Evolutionary conservation across 2,888 invertebrate genomes (phyloP).

Genomic region (Cinara cedri): DNA sequence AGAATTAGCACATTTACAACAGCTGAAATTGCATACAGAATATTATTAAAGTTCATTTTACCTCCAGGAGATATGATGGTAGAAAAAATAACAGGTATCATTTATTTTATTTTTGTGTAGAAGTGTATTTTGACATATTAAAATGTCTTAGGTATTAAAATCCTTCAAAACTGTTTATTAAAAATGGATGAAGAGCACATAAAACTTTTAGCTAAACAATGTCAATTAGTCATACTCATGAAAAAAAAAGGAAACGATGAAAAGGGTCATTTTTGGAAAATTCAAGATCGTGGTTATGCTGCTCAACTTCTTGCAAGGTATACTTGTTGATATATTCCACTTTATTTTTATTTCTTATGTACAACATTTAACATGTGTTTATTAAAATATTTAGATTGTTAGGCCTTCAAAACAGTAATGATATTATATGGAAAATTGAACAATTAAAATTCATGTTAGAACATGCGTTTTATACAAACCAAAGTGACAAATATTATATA

Average conservation of each 20-base stretch:
- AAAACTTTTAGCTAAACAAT: slow-evolving; percentile 56
- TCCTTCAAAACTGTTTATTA: slow-evolving; percentile 43
- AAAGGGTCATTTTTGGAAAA: slow-evolving; percentile 57
- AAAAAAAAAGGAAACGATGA: slow-evolving; percentile 52
- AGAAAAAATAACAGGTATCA: slow-evolving; percentile 74
- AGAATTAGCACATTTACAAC: slow-evolving; percentile 2
- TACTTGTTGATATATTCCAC: neutral
- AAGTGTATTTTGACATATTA: no score
- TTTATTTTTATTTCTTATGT: neutral
- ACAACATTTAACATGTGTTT: neutral
- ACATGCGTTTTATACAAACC: slow-evolving; percentile 47
- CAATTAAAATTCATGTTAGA: slow-evolving; percentile 57
- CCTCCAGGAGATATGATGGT: slow-evolving; percentile 76
- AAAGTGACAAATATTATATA: slow-evolving; percentile 49
- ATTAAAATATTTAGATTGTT: slow-evolving; percentile 42
- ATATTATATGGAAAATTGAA: slow-evolving; percentile 58
- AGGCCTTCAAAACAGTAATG: slow-evolving; percentile 52
- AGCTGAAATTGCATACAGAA: slow-evolving; percentile 46
- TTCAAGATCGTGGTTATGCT: slow-evolving; percentile 57
- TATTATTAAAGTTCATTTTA: slow-evolving; percentile 70
- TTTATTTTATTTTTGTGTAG: slow-evolving; percentile 54
- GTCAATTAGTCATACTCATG: slow-evolving; percentile 56
- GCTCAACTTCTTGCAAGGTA: slow-evolving; percentile 58
- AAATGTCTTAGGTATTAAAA: slow-evolving; percentile 44
- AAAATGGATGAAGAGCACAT: slow-evolving; percentile 57